Percentiles rank a stretch among this genome's conserved stretches.
Evolutionary conservation across 2,113 vertebrate species (phyloP).

Genomic region (Tonatia bakeri): DNA sequence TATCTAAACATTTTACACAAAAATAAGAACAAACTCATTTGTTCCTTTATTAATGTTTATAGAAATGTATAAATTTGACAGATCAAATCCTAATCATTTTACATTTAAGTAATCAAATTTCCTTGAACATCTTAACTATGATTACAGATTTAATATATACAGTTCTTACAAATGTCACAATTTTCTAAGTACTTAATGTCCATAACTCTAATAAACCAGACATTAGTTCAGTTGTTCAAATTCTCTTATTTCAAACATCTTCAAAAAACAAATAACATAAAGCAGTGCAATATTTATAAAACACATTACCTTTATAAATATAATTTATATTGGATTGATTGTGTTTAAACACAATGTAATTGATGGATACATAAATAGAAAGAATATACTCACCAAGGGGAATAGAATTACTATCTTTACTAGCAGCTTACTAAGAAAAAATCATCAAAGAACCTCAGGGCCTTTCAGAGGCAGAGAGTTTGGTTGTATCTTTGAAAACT

Average conservation of each 20-base stretch:
- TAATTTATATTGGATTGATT: background rate
- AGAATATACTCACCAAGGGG: background rate
- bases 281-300: background rate
- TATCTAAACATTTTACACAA: slow-evolving; percentile 19
- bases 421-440: background rate
- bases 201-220: background rate
- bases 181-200: background rate
- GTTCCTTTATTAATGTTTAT: slow-evolving; percentile 5
- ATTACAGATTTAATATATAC: slow-evolving; percentile 1
- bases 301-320: background rate
- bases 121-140: background rate
- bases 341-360: background rate
- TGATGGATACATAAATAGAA: background rate
- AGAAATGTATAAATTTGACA: slow-evolving; percentile 7
- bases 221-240: background rate
- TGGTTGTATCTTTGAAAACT: background rate
- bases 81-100: background rate
- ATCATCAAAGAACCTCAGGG: background rate
- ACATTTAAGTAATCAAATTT: slow-evolving; percentile 1
- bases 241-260: background rate
- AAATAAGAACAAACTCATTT: slow-evolving; percentile 3
- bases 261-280: background rate
- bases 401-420: background rate
- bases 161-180: background rate
- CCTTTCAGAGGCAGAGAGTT: background rate